Evolutionary conservation across 2,113 vertebrate species (phyloP), one percentile per base, ranked within the genome.

Genomic region (Eolophus roseicapilla): DNA sequence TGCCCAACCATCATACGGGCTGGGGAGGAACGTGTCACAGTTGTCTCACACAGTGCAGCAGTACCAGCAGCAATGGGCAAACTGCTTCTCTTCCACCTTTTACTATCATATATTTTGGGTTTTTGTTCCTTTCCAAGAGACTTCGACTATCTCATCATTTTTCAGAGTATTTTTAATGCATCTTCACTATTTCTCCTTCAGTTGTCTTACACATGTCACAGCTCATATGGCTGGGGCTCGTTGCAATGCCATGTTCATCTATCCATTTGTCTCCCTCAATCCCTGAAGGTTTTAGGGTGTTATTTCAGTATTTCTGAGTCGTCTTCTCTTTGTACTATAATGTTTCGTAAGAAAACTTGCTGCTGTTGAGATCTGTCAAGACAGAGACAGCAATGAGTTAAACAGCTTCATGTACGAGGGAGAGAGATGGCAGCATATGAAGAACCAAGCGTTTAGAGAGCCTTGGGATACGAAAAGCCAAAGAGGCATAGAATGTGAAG

Each of bases 21-120:
- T 71, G 50, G 17, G 31, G n/a, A 31, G 20, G 16, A 80, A 43
- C n/a, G 19, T 1, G 1, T 60, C 69, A 31, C 0, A 0, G 21
- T n/a, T 0, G 0, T 43, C 69, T 47, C 52, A 12, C 53, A 37
- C 0, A 2, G 59, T 3, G 2, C 57, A 68, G 50, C 3, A 8
- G 50, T 68, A 74, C 74, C 69, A 86, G 65, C 65, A 82, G 75
- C 67, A 60, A 14, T 4, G 52, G 41, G 44, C 29, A 87, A 71
- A 84, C 35, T 24, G 35, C 23, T 86, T n/a, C 59, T 35, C 49
- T 62, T 65, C 59, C 24, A 13, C 27, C 29, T 24, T 74, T 69
- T 65, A n/a, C 46, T 63, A 49, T 7, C 17, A 8, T 69, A 7
- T 6, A 60, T 80, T 79, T 85, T n/a, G 4, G 57, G 5, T 84